These are phyloP conservation scores for Drosophila limbata DNA, from an alignment of 2,888 invertebrate genomes.

Conservation along the genomic window DNA sequence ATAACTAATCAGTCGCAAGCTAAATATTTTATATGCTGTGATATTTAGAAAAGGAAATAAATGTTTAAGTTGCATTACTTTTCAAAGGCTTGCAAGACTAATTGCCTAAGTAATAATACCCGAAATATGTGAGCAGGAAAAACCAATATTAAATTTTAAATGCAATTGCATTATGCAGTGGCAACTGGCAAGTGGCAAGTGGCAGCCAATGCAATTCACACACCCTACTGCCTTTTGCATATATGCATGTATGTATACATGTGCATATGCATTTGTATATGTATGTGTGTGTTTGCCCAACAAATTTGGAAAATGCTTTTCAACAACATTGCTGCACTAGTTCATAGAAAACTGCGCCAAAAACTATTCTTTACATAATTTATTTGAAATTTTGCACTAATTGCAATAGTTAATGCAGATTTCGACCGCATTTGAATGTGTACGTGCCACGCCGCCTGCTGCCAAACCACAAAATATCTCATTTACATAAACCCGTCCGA, in stretches of 20 bases:
- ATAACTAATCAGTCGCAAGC: neutral
- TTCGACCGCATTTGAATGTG: conserved; percentile 77
- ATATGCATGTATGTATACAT: neutral
- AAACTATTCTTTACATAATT: conserved; percentile 82
- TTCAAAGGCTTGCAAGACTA: neutral
- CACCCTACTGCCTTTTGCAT: neutral
- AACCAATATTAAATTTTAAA: conserved; percentile 63
- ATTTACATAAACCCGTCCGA: conserved; percentile 61
- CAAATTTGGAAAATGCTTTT: conserved; percentile 59
- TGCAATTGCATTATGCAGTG: conserved; percentile 71
- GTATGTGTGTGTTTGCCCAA: conserved; percentile 23
- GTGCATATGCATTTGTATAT: neutral
- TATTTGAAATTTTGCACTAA: conserved; percentile 77
- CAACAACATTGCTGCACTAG: conserved; percentile 42
- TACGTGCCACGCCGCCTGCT: conserved; percentile 59
- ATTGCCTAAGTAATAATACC: conserved; percentile 1
- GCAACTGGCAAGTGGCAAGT: conserved; percentile 9
- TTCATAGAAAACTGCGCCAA: conserved; percentile 70
- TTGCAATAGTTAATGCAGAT: conserved; percentile 82
- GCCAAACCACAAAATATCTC: conserved; percentile 74
- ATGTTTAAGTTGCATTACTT: neutral
- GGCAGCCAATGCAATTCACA: conserved; percentile 14
- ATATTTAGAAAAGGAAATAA: neutral
- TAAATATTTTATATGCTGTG: neutral
- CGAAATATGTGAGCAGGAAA: conserved; percentile 9